These are phyloP conservation scores for Maniola hyperantus DNA, from an alignment of 2,888 invertebrate genomes.

Conservation along the genomic window DNA sequence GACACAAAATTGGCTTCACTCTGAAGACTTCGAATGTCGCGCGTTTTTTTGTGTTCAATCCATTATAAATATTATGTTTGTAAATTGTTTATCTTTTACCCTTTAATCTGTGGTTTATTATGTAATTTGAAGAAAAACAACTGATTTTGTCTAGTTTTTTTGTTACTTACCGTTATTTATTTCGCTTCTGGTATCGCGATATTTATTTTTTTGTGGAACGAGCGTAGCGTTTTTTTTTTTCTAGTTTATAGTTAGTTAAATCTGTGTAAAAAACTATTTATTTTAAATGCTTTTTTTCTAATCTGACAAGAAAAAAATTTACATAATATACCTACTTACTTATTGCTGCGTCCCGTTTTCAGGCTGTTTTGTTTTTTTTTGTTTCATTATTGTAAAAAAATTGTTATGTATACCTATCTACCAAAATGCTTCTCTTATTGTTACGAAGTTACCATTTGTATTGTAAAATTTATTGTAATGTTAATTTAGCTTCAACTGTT, in stretches of 20 bases:
- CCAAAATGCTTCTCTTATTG: conserved; percentile 5
- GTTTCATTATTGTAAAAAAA: neutral
- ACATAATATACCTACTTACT: neutral
- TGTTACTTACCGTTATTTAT: conserved; percentile 1
- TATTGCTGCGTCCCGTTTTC: conserved; percentile 22
- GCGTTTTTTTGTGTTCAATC: no score
- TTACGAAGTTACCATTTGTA: conserved; percentile 32
- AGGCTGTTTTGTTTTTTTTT: conserved; percentile 19
- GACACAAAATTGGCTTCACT: no score
- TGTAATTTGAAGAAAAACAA: neutral
- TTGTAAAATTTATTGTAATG: conserved; percentile 32
- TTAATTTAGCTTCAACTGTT: conserved; percentile 16
- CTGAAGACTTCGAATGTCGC: neutral
- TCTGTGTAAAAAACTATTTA: neutral
- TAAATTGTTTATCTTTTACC: conserved; percentile 2
- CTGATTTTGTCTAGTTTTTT: neutral
- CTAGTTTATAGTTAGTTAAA: neutral
- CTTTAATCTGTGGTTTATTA: neutral
- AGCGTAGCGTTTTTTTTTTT: neutral
- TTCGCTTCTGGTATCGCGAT: neutral
- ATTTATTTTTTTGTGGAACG: neutral
- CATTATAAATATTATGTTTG: no score
- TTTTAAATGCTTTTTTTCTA: no score
- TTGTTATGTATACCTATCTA: neutral
- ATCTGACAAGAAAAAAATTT: no score